These are phyloP conservation scores for Microtus pennsylvanicus DNA, from an alignment of 2,113 vertebrate genomes.

Conservation along the genomic window DNA sequence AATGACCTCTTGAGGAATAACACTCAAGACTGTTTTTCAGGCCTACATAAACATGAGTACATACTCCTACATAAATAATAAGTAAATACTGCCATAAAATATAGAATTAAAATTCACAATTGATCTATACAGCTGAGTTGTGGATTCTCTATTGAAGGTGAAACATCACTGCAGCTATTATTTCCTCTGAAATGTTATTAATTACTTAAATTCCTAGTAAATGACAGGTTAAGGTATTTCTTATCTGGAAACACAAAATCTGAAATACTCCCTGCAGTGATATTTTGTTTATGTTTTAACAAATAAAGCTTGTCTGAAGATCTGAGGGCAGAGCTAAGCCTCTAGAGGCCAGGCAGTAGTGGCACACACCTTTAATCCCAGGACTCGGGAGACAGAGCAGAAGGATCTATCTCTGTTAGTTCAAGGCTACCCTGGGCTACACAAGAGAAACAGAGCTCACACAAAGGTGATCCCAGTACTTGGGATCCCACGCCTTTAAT, in stretches of 20 bases:
- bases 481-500: no score
- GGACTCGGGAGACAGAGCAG: no score
- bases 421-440: no score
- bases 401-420: no score
- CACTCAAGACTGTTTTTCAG: neutral
- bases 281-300: no score
- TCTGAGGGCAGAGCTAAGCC: no score
- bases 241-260: neutral
- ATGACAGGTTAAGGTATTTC: neutral
- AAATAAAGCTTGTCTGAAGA: no score
- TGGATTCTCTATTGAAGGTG: neutral
- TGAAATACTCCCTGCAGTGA: neutral
- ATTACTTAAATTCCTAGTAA: conserved; percentile 34
- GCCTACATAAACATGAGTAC: neutral
- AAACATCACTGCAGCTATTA: conserved; percentile 31
- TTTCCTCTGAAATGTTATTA: conserved; percentile 37
- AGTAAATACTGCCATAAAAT: neutral
- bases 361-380: no score
- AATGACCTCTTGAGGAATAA: neutral
- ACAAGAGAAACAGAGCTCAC: no score
- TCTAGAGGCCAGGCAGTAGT: no score
- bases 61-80: neutral
- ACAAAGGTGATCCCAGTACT: no score
- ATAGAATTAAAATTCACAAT: conserved; percentile 43
- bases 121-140: conserved; percentile 13